Evolutionary conservation across 2,888 invertebrate species (phyloP).

Genomic region (Cactoblastis cactorum): DNA sequence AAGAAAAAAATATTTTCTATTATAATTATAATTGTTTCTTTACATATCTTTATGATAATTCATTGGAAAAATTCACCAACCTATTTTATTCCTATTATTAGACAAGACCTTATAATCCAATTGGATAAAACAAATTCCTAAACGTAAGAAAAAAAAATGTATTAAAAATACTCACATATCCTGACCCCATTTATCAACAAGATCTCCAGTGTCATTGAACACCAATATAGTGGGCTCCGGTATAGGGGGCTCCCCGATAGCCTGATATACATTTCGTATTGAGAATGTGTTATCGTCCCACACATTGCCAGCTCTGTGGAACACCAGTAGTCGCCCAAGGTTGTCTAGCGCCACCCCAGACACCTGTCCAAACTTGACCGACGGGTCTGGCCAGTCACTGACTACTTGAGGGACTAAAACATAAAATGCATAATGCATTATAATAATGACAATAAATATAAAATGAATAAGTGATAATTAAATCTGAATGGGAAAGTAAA

Average conservation of each 20-base stretch:
- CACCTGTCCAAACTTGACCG: constrained; percentile 84
- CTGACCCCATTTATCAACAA: constrained; percentile 84
- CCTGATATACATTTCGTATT: constrained; percentile 73
- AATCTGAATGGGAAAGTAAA: too few species aligned
- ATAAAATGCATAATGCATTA: neutral
- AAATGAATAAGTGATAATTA: too few species aligned
- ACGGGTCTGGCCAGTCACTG: constrained; percentile 76
- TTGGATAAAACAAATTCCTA: too few species aligned
- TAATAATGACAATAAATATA: too few species aligned
- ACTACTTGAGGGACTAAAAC: constrained; percentile 74
- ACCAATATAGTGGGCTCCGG: constrained; percentile 81
- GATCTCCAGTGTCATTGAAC: constrained; percentile 80
- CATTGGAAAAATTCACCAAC: too few species aligned
- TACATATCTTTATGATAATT: too few species aligned
- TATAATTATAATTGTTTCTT: too few species aligned
- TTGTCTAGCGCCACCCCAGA: constrained; percentile 88
- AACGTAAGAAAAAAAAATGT: neutral
- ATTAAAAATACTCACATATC: constrained; percentile 76
- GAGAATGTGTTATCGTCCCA: constrained; percentile 83
- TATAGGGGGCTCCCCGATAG: constrained; percentile 80
- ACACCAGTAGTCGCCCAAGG: constrained; percentile 86
- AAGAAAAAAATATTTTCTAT: too few species aligned
- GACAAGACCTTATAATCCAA: too few species aligned
- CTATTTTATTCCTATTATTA: too few species aligned
- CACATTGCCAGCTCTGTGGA: constrained; percentile 86